phyloP scores from a whole-genome alignment of 2,888 invertebrate species.

The Phasia obesa region DNA sequence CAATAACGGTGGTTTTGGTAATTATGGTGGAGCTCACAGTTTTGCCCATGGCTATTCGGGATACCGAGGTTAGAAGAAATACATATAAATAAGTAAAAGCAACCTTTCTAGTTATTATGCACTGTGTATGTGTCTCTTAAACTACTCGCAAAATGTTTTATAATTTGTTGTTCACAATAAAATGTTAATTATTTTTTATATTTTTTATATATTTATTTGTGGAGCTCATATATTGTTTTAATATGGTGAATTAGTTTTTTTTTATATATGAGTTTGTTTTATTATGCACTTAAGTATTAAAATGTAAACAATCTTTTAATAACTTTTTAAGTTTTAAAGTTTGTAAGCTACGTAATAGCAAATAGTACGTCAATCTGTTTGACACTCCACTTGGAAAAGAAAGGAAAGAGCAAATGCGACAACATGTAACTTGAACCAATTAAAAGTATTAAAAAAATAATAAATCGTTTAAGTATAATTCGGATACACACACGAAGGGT shows the following conservation, averaged over 20 bases:
- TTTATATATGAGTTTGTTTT: too few species aligned
- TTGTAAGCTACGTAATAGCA: too few species aligned
- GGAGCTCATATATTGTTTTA: background rate
- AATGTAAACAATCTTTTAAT: too few species aligned
- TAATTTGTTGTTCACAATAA: slow-evolving; percentile 42
- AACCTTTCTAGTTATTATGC: background rate
- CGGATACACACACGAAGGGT: too few species aligned
- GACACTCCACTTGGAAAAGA: too few species aligned
- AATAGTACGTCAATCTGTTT: too few species aligned
- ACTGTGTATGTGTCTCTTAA: slow-evolving; percentile 31
- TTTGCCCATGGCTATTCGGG: slow-evolving; percentile 37
- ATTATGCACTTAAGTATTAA: too few species aligned
- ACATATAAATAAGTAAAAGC: background rate
- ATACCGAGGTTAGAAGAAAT: slow-evolving; percentile 59
- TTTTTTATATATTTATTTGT: background rate
- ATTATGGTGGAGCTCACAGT: slow-evolving; percentile 53
- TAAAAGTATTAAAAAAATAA: too few species aligned
- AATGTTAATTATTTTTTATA: slow-evolving; percentile 18
- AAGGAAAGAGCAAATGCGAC: too few species aligned
- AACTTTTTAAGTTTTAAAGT: too few species aligned
- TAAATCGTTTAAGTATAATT: too few species aligned
- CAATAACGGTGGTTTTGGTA: slow-evolving; percentile 73
- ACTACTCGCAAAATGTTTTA: background rate
- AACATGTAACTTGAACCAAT: too few species aligned
- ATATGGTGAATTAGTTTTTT: background rate